Evolutionary conservation across 2,888 invertebrate genomes (phyloP), one percentile per base, ranked within the genome.

Genomic region (Caenorhabditis japonica): DNA sequence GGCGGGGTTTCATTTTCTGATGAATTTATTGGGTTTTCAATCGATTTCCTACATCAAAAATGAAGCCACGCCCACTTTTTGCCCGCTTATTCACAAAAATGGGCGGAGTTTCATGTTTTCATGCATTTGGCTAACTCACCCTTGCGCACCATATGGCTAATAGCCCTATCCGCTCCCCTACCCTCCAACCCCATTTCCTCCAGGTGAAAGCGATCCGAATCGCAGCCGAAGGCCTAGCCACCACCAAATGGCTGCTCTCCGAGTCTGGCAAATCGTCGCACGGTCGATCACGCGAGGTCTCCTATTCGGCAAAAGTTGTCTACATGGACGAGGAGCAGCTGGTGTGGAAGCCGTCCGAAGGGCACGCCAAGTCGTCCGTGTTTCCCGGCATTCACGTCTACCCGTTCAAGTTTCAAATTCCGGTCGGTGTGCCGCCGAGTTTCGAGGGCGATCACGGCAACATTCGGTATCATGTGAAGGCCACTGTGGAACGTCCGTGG

Each of bases 291-390:
- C 61, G 74, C 7, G 74, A 74, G 43, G 69, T 74, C 3, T 69
- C 74, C 5, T 74, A 74, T 44, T 64, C 60, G 1, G 74, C 74
- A 0, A 73, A 73, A 55, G 61, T 61, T 12, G 51, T 39, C 10
- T 69, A 74, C 55, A 7, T 74, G 13, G 53, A 58, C 17, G 68
- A 61, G 17, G 74, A 69, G 30, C 52, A 62, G 46, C 21, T 56
- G 41, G 61, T 69, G 4, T 74, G 74, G 74, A 68, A 58, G 33
- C 74, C 74, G n/a, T 68, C 58, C 10, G 74, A 68, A 38, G 74
- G 74, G 1, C 74, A 69, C 46, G 61, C 74, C 8, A 74, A 74
- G 46, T 68, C 68, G 3, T 69, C 68, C 1, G 62, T 74, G 4
- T 69, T 68, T 17, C 68, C 74, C 23, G 74, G 74, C 21, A 59